Evolutionary conservation across 2,888 invertebrate genomes (phyloP), one percentile per base, ranked within the genome.

Genomic region (Drosophila multiciliata): DNA sequence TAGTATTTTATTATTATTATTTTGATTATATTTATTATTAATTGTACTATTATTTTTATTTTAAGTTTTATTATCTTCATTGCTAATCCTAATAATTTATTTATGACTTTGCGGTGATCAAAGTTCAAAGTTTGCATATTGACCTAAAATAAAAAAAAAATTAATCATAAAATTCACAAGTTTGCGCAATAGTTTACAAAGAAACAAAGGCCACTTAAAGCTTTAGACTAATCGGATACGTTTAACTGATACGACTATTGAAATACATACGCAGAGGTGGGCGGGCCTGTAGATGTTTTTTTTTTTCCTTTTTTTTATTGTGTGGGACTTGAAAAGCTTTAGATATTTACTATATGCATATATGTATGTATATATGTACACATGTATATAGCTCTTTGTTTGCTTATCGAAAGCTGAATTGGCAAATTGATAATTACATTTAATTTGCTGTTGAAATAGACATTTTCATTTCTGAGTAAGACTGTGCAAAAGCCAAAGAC

Each of bases 221-320:
- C 85, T 80, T 84, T 63, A 66, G 79, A 81, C 87, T 86, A 86
- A 83, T 83, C 87, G 76, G 69, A 70, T 74, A 67, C 69, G 40
- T 50, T 58, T 36, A 62, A 64, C 52, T 60, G 66, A 78, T 74
- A 74, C 11, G 36, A 50, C 59, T 66, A 50, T 70, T 76, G 42
- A 67, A 54, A 67, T 62, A 65, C 53, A 69, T 58, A 63, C 59
- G 55, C 75, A 50, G 50, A 35, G 32, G 50, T 75, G n/a, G 45
- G 70, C 68, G 64, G 78, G 77, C 62, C 33, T 50, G 26, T 40
- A 36, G 40, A 54, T 55, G 26, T 66, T 71, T 73, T 15, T 42
- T 42, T 36, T 17, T 6, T 15, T 17, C 3, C 8, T 8, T 8
- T 38, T 36, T 38, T 17, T 38, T 38, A 38, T 57, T 38, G 54